A percentile compares a stretch with the other conserved stretches of the same genome.
Conservation (phyloP, 1,140 invertebrate genomes). For the Antheraea mylitta region DNA sequence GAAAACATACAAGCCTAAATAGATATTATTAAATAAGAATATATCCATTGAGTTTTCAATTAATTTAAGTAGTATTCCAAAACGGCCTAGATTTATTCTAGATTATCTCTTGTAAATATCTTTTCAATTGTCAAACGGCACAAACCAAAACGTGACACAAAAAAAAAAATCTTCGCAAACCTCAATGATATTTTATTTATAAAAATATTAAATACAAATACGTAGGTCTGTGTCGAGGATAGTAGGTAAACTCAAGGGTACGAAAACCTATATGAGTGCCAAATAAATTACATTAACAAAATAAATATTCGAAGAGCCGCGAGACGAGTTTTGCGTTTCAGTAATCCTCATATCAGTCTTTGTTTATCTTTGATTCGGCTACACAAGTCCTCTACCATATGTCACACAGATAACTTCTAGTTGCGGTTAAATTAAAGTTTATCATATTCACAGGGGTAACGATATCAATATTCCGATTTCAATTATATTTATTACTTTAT, state of each 20-base stretch:
- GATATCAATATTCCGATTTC: not conserved
- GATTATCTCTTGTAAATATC: no score
- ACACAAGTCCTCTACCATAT: not conserved
- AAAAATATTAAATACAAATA: not conserved
- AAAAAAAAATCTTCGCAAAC: not conserved
- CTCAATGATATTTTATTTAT: not conserved
- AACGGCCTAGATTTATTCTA: no score
- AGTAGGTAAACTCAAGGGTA: constrained; percentile 1
- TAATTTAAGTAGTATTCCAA: no score
- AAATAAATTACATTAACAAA: constrained; percentile 23
- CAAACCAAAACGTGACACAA: not conserved
- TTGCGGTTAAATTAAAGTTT: not conserved
- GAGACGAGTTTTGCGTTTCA: constrained; percentile 11
- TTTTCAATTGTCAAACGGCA: no score
- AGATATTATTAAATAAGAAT: no score
- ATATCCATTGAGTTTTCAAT: no score
- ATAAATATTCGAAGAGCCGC: constrained; percentile 18
- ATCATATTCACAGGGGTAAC: not conserved
- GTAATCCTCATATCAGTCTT: constrained; percentile 17
- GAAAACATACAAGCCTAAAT: no score
- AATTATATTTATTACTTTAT: not conserved
- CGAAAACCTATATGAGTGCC: constrained; percentile 6
- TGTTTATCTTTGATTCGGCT: constrained; percentile 18
- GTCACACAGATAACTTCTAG: not conserved
- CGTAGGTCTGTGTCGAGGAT: not conserved